Evolutionary conservation across 2,113 vertebrate genomes (phyloP), one percentile per base, ranked within the genome.

Genomic region (Myocastor coypus): DNA sequence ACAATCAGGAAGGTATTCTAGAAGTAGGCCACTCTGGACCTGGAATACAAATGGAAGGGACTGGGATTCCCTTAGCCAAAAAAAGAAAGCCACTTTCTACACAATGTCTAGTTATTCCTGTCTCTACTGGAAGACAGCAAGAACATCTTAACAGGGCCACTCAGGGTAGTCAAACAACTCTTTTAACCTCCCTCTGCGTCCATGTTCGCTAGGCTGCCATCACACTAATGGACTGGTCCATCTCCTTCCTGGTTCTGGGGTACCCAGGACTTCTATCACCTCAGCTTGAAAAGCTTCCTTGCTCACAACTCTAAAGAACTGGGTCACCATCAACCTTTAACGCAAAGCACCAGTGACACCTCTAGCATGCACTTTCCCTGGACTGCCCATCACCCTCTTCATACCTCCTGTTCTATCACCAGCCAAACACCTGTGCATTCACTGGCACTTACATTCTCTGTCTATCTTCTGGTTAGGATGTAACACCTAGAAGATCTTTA

Each of bases 361-460:
- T 12, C 22, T 0, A 2, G 4, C 37, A 10, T 37, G 13, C 7
- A 52, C 57, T 7, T 71, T 1, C 30, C 40, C 28, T 1, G 8
- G 22, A 16, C 1, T 37, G 32, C 17, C 83, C 24, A 37, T 42
- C 5, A 1, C 32, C 57, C 32, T 66, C 11, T 5, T 81, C 59
- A 73, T 57, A 85, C 26, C 28, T 66, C 46, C 34, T 73, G 63
- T 59, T 37, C 30, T 2, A 30, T n/a, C 26, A 40, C 46, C 59
- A 61, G 34, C 28, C 10, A 64, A 55, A 92, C 64, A 24, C 22
- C 26, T 66, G 20, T 28, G 55, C 30, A 75, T 19, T 40, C 46
- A 59, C 30, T 61, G 61, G 40, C 46, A 59, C 30, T 61, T 68
- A n/a, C 5, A 24, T 61, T 50, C 57, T 59, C 57, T 78, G 40